Evolutionary conservation across 2,888 invertebrate species (phyloP).

Genomic region (Dicycla oo): DNA sequence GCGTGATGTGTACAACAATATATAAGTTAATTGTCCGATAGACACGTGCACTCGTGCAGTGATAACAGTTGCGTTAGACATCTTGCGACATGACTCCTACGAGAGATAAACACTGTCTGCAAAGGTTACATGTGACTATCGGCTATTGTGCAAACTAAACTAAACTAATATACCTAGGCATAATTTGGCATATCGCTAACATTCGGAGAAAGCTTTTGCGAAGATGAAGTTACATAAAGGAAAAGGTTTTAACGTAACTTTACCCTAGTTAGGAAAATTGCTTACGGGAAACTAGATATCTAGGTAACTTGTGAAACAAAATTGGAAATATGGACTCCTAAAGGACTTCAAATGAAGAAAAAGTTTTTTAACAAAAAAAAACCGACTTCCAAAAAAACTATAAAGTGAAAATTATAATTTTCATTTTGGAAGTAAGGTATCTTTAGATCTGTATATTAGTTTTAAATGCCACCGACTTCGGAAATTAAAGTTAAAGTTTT

Average conservation of each 20-base stretch:
- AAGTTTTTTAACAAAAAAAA: too few species aligned
- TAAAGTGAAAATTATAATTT: too few species aligned
- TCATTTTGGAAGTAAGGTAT: too few species aligned
- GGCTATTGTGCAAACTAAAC: constrained; percentile 44
- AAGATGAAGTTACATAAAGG: constrained; percentile 2
- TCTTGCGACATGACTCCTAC: constrained; percentile 35
- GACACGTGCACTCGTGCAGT: constrained; percentile 46
- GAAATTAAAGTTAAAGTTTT: too few species aligned
- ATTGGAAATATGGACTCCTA: not conserved
- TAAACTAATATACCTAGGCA: constrained; percentile 14
- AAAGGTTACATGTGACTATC: constrained; percentile 31
- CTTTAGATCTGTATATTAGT: too few species aligned
- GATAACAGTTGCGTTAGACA: constrained; percentile 28
- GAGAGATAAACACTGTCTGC: constrained; percentile 46
- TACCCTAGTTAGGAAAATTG: not conserved
- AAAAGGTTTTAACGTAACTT: not conserved
- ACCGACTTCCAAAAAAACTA: too few species aligned
- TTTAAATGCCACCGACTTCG: too few species aligned
- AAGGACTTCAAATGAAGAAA: not conserved
- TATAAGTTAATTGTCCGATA: constrained; percentile 38
- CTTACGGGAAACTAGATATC: not conserved
- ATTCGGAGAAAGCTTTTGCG: not conserved
- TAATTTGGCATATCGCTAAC: constrained; percentile 3
- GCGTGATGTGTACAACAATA: constrained; percentile 25
- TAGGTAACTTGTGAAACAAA: not conserved